phyloP scores from a whole-genome alignment of 2,888 invertebrate species.

The Rhamphomyia laevipes region DNA sequence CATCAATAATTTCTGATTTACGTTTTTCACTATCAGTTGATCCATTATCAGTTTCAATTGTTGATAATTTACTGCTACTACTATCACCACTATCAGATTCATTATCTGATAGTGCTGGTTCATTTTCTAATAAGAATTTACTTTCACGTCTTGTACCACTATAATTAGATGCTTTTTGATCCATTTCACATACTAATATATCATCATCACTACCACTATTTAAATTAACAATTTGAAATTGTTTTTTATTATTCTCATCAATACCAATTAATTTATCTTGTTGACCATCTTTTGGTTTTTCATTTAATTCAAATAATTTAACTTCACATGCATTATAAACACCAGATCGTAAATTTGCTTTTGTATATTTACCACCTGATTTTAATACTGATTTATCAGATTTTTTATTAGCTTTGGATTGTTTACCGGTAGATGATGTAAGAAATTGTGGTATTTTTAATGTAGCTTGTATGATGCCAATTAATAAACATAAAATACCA shows the following conservation, averaged over 20 bases:
- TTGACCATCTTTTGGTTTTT: slow-evolving; percentile 6
- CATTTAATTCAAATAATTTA: slow-evolving; percentile 24
- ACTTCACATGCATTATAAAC: slow-evolving; percentile 32
- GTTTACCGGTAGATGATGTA: not conserved
- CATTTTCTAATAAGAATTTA: slow-evolving; percentile 25
- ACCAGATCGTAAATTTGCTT: slow-evolving; percentile 22
- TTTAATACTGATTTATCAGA: not conserved
- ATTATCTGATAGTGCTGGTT: slow-evolving; percentile 25
- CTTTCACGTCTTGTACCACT: slow-evolving; percentile 14
- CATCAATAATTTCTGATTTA: not conserved
- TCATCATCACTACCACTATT: slow-evolving; percentile 14
- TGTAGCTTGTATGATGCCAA: slow-evolving; percentile 31
- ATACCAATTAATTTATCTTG: too few relatives aligned
- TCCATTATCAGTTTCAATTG: not conserved
- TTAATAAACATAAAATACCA: slow-evolving; percentile 26
- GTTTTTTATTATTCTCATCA: too few relatives aligned
- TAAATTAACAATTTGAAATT: slow-evolving; percentile 5
- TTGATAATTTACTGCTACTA: not conserved
- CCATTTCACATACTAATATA: slow-evolving; percentile 1
- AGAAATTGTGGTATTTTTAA: slow-evolving; percentile 26
- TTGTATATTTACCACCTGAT: slow-evolving; percentile 23
- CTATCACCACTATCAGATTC: slow-evolving; percentile 17
- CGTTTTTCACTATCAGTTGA: not conserved
- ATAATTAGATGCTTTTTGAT: slow-evolving; percentile 3
- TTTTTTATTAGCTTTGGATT: not conserved